Base-by-base conservation (phyloP, 1,140 invertebrate genomes). In the Neodiprion lecontei region DNA sequence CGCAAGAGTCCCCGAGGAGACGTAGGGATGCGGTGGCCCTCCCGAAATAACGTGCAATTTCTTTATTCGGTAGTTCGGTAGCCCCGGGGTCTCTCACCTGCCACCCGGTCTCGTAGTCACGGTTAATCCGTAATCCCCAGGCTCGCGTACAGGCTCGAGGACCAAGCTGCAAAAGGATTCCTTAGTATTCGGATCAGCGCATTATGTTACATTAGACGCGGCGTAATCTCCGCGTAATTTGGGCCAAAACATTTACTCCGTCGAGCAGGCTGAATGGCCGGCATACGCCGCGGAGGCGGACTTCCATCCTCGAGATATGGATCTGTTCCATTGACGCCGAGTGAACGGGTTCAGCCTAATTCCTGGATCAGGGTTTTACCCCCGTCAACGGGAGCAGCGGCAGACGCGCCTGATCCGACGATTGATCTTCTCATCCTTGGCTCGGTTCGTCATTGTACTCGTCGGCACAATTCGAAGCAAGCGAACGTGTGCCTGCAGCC, bases 261-360 rank as follows among this genome's bases (percentile, higher is more conserved):
- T 12, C 53, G 53, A 61, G n/a, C 53, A 61, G 11, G 11, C 53
- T 61, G 53, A 40, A 40, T 40, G 28, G 2, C 28, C 5, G 28
- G 28, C 1, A 40, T 40, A 40, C 28, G 28, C 28, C 28, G 28
- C 5, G 28, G 5, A 40, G 28, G 28, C 28, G 28, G 28, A 40
- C 28, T 40, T 40, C 28, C 28, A 40, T 40, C 28, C 28, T 5
- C 28, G n/a, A 61, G 53, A 61, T 61, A 61, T 17, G 53, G 53
- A 61, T 61, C 53, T 61, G 11, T 61, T 9, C 28, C 28, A 40
- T 40, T 40, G n/a, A 40, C 28, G 5, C 53, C 53, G 53, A 61
- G 78, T 67, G 78, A 79, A 78, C 83, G 82, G 81, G 82, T 85
- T 86, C 86, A 81, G 86, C 80, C 82, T 84, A 86, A 86, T 83